phyloP scores from a whole-genome alignment of 2,888 invertebrate genomes.

The Andrena trimmerana region DNA sequence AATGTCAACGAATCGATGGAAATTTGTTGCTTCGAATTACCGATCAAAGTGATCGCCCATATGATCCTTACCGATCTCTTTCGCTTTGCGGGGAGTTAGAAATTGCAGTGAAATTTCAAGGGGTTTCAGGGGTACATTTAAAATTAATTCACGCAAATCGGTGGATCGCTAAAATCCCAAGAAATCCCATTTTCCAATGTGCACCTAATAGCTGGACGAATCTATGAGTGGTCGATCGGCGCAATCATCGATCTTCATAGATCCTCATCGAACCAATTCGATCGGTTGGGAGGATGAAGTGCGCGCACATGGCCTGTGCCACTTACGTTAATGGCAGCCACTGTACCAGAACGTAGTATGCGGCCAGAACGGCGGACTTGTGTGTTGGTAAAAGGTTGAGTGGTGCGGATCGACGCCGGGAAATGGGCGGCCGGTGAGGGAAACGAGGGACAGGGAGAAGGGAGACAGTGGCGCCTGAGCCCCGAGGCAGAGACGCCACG shows the following conservation, averaged over 20 bases:
- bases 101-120: no score
- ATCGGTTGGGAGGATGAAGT: slow-evolving; percentile 27
- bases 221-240: background rate
- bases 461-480: slow-evolving; percentile 71
- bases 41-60: background rate
- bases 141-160: no score
- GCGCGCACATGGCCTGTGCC: slow-evolving; percentile 57
- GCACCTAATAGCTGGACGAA: background rate
- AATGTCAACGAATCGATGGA: no score
- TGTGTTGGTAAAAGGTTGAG: slow-evolving; percentile 58
- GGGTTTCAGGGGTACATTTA: no score
- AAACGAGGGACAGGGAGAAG: slow-evolving; percentile 57
- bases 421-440: slow-evolving; percentile 67
- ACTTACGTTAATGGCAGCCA: slow-evolving; percentile 62
- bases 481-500: slow-evolving; percentile 76
- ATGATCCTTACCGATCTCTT: no score
- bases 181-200: background rate
- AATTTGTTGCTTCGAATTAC: no score
- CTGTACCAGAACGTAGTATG: slow-evolving; percentile 58
- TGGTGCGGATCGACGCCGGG: slow-evolving; percentile 66
- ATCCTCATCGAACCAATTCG: slow-evolving; percentile 47
- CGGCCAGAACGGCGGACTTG: slow-evolving; percentile 30
- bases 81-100: no score
- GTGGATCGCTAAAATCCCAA: no score
- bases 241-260: slow-evolving; percentile 39